Percentiles rank a stretch among this genome's conserved stretches.
phyloP scores from a whole-genome alignment of 2,797 vertebrate genomes.

The Anguilla obscura region DNA sequence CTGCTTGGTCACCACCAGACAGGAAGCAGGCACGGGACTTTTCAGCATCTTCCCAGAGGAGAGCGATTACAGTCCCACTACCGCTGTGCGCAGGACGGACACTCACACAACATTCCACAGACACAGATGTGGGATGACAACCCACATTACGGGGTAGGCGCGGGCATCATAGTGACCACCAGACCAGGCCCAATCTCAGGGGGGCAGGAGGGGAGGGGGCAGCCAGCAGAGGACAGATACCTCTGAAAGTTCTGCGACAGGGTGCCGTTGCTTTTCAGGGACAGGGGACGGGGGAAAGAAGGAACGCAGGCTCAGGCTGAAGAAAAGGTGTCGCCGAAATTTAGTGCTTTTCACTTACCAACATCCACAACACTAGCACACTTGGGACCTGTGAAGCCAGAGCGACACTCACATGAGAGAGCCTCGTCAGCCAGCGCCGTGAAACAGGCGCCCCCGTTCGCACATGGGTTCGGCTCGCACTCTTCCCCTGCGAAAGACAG shows the following conservation, averaged over 20 bases:
- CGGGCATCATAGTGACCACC: background rate
- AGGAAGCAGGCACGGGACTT: background rate
- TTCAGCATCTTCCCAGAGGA: background rate
- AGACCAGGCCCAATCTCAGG: background rate
- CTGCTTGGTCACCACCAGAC: background rate
- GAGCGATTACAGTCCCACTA: background rate
- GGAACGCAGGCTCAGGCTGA: constrained; percentile 18
- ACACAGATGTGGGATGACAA: constrained; percentile 19
- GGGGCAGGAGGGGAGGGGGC: background rate
- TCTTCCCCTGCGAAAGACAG: constrained; percentile 63
- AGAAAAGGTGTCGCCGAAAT: constrained; percentile 24
- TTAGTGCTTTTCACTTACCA: constrained; percentile 74
- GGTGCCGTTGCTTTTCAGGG: background rate
- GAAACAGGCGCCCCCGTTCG: constrained; percentile 77
- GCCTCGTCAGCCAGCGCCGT: constrained; percentile 64
- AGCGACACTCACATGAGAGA: constrained; percentile 75
- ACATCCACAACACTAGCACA: constrained; percentile 79
- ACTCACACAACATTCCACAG: constrained; percentile 11
- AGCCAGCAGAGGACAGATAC: background rate
- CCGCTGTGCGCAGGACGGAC: background rate
- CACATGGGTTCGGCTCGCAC: constrained; percentile 75
- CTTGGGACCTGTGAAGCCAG: constrained; percentile 72
- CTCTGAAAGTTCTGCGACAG: background rate
- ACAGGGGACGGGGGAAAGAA: background rate
- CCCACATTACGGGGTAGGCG: background rate